These are phyloP conservation scores for Lytechinus variegatus DNA, from an alignment of 35 echinoderm and acorn worm species.

Conservation along the genomic window DNA sequence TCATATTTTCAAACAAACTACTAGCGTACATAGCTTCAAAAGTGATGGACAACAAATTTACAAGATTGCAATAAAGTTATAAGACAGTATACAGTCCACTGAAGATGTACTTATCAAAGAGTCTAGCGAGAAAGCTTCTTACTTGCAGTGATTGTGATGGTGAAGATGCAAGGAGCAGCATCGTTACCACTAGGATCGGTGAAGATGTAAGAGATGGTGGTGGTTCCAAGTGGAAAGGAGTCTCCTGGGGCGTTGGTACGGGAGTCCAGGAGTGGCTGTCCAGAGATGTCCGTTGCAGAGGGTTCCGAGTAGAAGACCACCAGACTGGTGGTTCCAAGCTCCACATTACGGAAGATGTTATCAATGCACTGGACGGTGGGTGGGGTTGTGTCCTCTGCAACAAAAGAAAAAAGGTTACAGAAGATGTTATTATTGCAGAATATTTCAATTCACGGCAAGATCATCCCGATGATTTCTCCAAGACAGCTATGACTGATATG, in stretches of 20 bases:
- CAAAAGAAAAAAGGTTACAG: background rate
- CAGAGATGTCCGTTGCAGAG: slow-evolving; percentile 41
- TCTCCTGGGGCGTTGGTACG: background rate
- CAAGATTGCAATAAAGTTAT: too few relatives aligned
- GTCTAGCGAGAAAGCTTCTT: background rate
- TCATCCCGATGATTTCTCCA: too few relatives aligned
- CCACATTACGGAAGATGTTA: slow-evolving; percentile 21
- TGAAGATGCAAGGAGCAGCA: slow-evolving; percentile 55
- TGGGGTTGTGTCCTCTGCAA: slow-evolving; percentile 62
- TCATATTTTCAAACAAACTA: too few relatives aligned
- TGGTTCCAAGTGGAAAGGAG: slow-evolving; percentile 41
- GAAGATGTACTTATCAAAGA: too few relatives aligned
- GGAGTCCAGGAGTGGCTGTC: background rate
- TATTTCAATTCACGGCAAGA: too few relatives aligned
- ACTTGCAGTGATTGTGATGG: slow-evolving; percentile 58
- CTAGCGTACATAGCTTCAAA: too few relatives aligned
- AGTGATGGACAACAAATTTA: too few relatives aligned
- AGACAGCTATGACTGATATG: too few relatives aligned
- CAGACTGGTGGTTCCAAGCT: background rate
- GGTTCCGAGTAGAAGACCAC: background rate
- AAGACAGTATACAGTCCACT: too few relatives aligned
- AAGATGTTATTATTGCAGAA: too few relatives aligned
- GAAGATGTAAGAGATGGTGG: slow-evolving; percentile 30
- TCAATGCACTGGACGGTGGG: slow-evolving; percentile 39
- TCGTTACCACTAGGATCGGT: slow-evolving; percentile 36